Base-by-base conservation (phyloP, 2,113 vertebrate species). In the Triplophysa siluroides region DNA sequence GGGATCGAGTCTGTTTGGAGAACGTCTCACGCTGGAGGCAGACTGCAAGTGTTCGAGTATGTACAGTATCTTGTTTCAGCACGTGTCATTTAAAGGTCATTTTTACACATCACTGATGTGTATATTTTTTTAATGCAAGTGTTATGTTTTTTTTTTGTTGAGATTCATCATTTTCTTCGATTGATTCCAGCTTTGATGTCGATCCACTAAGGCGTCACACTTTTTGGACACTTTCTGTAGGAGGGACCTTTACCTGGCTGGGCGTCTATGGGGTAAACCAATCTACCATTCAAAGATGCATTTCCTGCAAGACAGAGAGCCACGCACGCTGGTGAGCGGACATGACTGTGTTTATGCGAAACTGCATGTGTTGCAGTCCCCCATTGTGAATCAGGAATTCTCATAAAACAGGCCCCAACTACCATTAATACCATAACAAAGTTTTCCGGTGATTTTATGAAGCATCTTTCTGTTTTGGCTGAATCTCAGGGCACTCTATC, bases 231-330 rank as follows among this genome's bases (percentile, higher is more conserved):
- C 88, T 95, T 21, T 52, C 88, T 24, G 64, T 96, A 7, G 95
- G 95, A 26, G 95, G 95, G 78, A 93, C 94, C 0, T 96, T 96
- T 80, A 96, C 95, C 0, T 96, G 95, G 95, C 84, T 96, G 0
- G 95, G 95, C 3, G 82, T 96, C 78, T 96, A 96, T 24, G 94
- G 92, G 66, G 94, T 95, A 21, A 97, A 95, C 80, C 94, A 96
- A 78, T 95, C 93, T 3, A 95, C 93, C 0, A 93, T 96, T 83
- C 95, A 96, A 87, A 89, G 93, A 70, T 95, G 93, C 47, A 95
- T 96, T 78, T 95, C 94, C 13, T 96, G 94, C 89, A 95, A 92
- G 85, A 92, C 93, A 0, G 92, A 95, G 88, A 92, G 85, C 47
- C 94, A 95, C 0, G 95, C 93, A 23, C 94, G 93, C 77, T 69